Percentiles rank a stretch among this genome's conserved stretches.
phyloP scores from a whole-genome alignment of 1,140 invertebrate species.

The Drosophila pseudoobscura region DNA sequence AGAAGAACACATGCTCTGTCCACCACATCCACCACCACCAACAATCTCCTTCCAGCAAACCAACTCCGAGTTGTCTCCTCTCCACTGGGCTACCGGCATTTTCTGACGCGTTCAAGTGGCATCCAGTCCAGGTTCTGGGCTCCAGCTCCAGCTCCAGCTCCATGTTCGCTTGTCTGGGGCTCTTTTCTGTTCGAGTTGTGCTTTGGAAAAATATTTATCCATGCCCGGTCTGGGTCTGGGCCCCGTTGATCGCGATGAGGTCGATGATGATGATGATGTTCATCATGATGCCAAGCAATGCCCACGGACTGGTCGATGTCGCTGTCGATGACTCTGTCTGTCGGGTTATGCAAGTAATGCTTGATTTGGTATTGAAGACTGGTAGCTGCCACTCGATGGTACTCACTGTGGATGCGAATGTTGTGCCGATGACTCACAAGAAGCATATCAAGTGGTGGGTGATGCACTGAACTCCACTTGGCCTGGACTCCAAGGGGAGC shows the following conservation, averaged over 20 bases:
- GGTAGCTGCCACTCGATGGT: conserved; percentile 72
- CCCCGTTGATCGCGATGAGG: conserved; percentile 30
- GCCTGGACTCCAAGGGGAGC: background rate
- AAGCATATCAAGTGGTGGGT: conserved; percentile 32
- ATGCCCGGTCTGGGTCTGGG: conserved; percentile 31
- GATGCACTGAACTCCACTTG: conserved; percentile 12
- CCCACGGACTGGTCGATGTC: conserved; percentile 60
- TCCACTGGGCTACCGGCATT: conserved; percentile 53
- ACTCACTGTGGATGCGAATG: conserved; percentile 16
- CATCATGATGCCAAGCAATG: conserved; percentile 35
- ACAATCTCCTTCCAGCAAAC: too few species aligned
- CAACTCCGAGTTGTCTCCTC: conserved; percentile 16
- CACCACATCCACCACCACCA: conserved; percentile 1
- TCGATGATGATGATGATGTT: conserved; percentile 39
- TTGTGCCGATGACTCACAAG: conserved; percentile 67
- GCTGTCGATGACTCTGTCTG: conserved; percentile 33
- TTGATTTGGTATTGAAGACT: conserved; percentile 81
- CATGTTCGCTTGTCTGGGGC: conserved; percentile 39
- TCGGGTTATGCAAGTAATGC: conserved; percentile 79
- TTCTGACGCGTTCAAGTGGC: conserved; percentile 68
- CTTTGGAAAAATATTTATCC: conserved; percentile 76
- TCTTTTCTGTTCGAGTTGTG: conserved; percentile 37
- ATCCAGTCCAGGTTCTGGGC: conserved; percentile 37
- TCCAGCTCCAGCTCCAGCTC: conserved; percentile 30
- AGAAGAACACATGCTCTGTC: conserved; percentile 46